Evolutionary conservation across 2,888 invertebrate genomes (phyloP), one percentile per base, ranked within the genome.

Genomic region (Chymomyza procnemis): DNA sequence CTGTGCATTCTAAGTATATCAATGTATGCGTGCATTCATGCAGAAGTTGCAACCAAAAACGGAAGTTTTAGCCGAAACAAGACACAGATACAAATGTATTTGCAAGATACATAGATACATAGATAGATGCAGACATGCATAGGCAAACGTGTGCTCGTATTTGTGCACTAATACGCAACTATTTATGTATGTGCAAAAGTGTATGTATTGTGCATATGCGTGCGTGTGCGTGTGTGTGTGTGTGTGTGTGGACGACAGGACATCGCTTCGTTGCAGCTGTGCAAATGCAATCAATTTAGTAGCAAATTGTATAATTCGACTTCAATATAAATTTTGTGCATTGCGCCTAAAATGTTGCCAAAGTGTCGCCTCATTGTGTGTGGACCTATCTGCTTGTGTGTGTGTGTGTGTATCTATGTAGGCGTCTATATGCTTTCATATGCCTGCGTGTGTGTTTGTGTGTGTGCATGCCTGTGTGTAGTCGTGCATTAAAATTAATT

Each of bases 401-500:
- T 64, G 4, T 60, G 41, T 69, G 64, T 69, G 64, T 66, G 30
- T 75, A 60, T 63, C 52, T 54, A 26, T 48, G 50, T 61, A 52
- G 61, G 5, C 56, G 59, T 72, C 47, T 52, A 41, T 73, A 30
- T 67, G n/a, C 26, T 4, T 59, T 60, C 50, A 19, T 34, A 52
- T 26, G 19, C n/a, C 9, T 71, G 70, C 66, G 30, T 63, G 63
- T 55, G 22, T 55, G 47, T 52, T 54, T 71, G 67, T 73, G 76
- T 66, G 63, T 71, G 61, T 68, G 72, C 69, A 56, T 80, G 78
- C 18, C 50, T 85, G 77, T 86, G 87, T 88, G 89, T 88, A 84
- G 78, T 85, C 80, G 87, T 80, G 88, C 89, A 90, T 90, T 90
- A 90, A 90, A 91, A 90, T 90, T 91, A 91, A 91, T 91, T 91